These are phyloP conservation scores for Anarsia innoxiella DNA, from an alignment of 2,888 invertebrate species.

Conservation along the genomic window DNA sequence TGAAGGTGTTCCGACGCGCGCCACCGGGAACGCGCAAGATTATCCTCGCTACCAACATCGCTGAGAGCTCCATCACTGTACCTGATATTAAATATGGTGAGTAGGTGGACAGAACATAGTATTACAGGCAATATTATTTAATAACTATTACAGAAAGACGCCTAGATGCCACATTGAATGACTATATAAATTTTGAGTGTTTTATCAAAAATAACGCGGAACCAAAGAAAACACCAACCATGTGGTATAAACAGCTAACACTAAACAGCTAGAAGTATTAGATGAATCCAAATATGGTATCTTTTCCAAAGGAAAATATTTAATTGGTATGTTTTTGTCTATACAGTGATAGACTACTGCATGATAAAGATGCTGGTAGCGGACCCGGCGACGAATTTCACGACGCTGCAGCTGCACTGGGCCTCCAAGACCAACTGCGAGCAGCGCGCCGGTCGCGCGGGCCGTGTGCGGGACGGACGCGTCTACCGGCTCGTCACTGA, in stretches of 20 bases:
- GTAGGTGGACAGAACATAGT: too few species aligned
- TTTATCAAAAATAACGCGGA: too few species aligned
- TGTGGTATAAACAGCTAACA: too few species aligned
- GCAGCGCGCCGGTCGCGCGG: conserved; percentile 93
- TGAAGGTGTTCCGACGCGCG: conserved; percentile 73
- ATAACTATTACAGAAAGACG: too few species aligned
- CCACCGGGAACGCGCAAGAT: conserved; percentile 83
- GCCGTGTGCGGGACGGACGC: conserved; percentile 88
- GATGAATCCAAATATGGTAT: too few species aligned
- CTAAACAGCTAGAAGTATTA: too few species aligned
- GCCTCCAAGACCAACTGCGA: conserved; percentile 92
- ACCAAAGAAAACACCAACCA: too few species aligned
- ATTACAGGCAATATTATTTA: too few species aligned
- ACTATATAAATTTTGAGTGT: too few species aligned
- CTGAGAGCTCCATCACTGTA: conserved; percentile 94
- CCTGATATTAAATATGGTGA: conserved; percentile 88
- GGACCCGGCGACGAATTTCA: conserved; percentile 85
- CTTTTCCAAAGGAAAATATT: too few species aligned
- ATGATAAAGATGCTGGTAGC: conserved; percentile 87
- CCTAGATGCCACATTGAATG: too few species aligned
- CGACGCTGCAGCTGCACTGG: conserved; percentile 87
- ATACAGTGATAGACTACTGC: conserved; percentile 94
- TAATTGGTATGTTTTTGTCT: too few species aligned
- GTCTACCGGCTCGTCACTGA: conserved; percentile 87
- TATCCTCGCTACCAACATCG: conserved; percentile 92